Conservation (phyloP, 2,888 invertebrate species). For the Ophion ellenae region DNA sequence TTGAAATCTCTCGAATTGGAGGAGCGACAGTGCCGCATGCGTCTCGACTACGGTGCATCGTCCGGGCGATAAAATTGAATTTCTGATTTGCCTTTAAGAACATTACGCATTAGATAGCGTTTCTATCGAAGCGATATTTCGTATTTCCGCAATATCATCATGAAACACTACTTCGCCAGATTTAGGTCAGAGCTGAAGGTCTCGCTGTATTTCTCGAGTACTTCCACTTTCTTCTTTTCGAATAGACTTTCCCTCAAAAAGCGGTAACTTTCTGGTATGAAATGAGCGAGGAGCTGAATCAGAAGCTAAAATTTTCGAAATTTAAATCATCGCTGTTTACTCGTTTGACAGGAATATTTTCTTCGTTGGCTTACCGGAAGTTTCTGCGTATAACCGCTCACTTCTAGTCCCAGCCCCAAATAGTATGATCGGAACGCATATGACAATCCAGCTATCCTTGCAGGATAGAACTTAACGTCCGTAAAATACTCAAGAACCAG, state of each 20-base stretch:
- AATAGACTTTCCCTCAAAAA: no score
- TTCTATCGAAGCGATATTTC: slow-evolving; percentile 81
- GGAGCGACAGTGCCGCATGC: slow-evolving; percentile 84
- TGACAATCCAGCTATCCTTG: slow-evolving; percentile 88
- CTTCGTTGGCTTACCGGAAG: slow-evolving; percentile 87
- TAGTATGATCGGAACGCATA: slow-evolving; percentile 87
- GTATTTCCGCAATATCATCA: not conserved
- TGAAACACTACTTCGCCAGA: not conserved
- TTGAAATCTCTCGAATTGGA: slow-evolving; percentile 87
- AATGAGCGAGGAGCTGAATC: slow-evolving; percentile 88
- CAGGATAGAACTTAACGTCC: slow-evolving; percentile 89
- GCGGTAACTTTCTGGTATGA: slow-evolving; percentile 85
- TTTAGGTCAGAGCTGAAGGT: no score
- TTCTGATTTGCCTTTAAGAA: slow-evolving; percentile 87
- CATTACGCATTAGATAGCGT: slow-evolving; percentile 85
- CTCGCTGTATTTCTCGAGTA: no score
- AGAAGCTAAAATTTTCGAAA: slow-evolving; percentile 87
- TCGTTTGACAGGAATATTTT: not conserved
- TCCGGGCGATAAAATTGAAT: slow-evolving; percentile 87
- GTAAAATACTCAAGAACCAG: slow-evolving; percentile 86
- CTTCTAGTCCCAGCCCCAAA: slow-evolving; percentile 88
- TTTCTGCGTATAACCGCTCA: slow-evolving; percentile 90
- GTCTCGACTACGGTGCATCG: slow-evolving; percentile 89
- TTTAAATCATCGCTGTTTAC: slow-evolving; percentile 84
- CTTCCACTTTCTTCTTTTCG: no score